Evolutionary conservation across 2,888 invertebrate genomes (phyloP).

Genomic region (Neuroscelio doddi): DNA sequence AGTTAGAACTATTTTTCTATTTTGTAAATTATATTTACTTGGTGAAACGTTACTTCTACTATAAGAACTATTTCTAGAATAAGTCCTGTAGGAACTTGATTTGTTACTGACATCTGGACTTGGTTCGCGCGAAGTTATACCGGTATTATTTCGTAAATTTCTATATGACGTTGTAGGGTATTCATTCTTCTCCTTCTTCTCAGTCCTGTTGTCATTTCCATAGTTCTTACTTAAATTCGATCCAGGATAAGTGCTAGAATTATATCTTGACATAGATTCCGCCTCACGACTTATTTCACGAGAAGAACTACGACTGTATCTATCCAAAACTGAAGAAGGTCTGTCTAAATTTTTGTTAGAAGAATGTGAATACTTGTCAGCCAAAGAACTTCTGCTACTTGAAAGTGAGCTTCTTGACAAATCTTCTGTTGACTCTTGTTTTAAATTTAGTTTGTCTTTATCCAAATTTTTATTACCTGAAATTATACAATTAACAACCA

Average conservation of each 20-base stretch:
- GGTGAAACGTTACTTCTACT: conserved; percentile 28
- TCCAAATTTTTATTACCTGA: conserved; percentile 61
- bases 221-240: conserved; percentile 56
- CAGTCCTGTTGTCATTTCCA: conserved; percentile 55
- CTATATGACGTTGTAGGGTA: conserved; percentile 74
- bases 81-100: conserved; percentile 57
- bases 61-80: conserved; percentile 48
- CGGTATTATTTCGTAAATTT: conserved; percentile 59
- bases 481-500: no score
- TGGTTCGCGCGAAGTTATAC: conserved; percentile 74
- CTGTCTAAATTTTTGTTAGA: conserved; percentile 59
- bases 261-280: conserved; percentile 58
- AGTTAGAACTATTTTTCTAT: conserved; percentile 9
- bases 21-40: conserved; percentile 39
- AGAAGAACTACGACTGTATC: conserved; percentile 60
- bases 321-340: conserved; percentile 63
- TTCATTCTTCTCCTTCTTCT: conserved; percentile 69
- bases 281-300: conserved; percentile 64
- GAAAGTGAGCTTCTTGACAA: conserved; percentile 59
- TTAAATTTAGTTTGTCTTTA: conserved; percentile 58
- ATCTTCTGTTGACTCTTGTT: conserved; percentile 56
- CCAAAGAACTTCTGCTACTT: conserved; percentile 58
- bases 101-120: conserved; percentile 72
- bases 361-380: conserved; percentile 63
- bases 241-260: conserved; percentile 62